Evolutionary conservation across 2,113 vertebrate genomes (phyloP), one percentile per base, ranked within the genome.

Genomic region (Columba janthina): DNA sequence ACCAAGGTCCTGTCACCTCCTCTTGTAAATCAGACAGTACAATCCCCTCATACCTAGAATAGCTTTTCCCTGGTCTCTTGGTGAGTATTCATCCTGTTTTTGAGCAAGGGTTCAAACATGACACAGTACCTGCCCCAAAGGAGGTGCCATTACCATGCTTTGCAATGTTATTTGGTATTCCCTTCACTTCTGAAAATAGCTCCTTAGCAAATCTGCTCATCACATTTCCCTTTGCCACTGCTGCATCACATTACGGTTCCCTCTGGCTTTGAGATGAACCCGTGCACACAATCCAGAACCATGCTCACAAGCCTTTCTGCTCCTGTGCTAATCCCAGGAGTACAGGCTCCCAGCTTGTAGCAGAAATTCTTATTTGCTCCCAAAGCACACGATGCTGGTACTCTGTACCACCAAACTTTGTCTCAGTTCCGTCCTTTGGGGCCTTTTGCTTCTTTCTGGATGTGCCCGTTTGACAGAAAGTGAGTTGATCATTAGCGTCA

Each of bases 171-270:
- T 31, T 91, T 1, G 0, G 48, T 88, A 29, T 80, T 60, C 67
- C 38, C 67, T 86, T 46, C 0, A 0, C 69, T 88, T 64, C 95
- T 93, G 64, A 96, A 95, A 95, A 95, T 90, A 96, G 88, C 88
- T 90, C 79, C 94, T 89, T 70, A 89, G 48, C 20, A 2, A 75
- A 90, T 51, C 62, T 31, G 9, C 90, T 88, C 76, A 56, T 90
- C 88, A 48, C 46, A 93, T 84, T 92, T 51, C 84, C 77, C 76
- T 54, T 46, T 62, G 51, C 51, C 60, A 42, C 15, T 8, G 0
- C 72, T 84, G 92, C 82, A 86, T 88, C 88, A n/a, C 72, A 0
- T 94, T 89, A 84, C 92, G 92, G 75, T 51, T 88, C 88, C 64
- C 7, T 2, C 2, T 2, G 44, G 69, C 72, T 36, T 26, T 44